Evolutionary conservation across 2,113 vertebrate genomes (phyloP).

Genomic region (Ovis canadensis): DNA sequence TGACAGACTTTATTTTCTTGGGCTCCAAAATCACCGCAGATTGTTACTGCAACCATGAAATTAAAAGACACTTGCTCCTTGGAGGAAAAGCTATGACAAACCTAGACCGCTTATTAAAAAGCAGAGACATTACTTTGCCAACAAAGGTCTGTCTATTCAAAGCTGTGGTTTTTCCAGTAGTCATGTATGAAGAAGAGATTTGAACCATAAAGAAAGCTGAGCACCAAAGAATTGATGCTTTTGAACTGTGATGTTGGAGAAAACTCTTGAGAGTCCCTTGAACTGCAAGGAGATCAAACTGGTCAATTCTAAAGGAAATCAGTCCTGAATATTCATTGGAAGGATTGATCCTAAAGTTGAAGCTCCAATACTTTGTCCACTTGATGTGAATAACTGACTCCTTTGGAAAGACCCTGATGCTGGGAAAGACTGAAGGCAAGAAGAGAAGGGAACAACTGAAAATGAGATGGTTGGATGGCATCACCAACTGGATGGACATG

Average conservation of each 20-base stretch:
- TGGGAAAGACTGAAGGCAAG: neutral
- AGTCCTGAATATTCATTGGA: neutral
- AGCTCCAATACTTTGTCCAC: neutral
- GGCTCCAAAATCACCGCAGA: neutral
- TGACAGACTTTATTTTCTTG: neutral
- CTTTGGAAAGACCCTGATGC: neutral
- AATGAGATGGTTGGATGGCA: neutral
- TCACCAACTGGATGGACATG: neutral
- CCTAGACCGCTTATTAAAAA: neutral
- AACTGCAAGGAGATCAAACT: neutral
- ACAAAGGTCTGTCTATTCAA: neutral
- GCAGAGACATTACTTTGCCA: neutral
- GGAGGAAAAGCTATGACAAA: neutral
- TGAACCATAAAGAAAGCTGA: neutral
- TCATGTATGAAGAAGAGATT: neutral
- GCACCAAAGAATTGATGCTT: accelerated
- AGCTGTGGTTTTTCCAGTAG: neutral
- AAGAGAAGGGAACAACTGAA: neutral
- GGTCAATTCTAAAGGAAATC: neutral
- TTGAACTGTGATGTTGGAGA: neutral
- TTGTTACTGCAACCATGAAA: neutral
- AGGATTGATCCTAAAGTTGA: neutral
- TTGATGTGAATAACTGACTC: neutral
- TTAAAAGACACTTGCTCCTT: neutral
- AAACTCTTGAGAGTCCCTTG: neutral